Conservation (phyloP, 2,888 invertebrate genomes). For the Diarsia brunnea region DNA sequence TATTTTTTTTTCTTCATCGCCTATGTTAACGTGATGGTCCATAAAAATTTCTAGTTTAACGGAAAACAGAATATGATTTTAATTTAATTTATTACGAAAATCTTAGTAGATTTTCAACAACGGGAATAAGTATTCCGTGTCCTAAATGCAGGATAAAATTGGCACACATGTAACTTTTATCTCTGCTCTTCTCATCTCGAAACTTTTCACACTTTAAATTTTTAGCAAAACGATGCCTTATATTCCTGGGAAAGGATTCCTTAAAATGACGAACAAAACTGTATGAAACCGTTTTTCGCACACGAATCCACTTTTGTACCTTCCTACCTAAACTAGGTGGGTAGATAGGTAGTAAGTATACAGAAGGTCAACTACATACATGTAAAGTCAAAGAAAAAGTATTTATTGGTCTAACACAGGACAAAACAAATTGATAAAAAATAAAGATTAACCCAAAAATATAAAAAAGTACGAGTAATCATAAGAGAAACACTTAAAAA, state of each 20-base stretch:
- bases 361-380: conserved; percentile 1
- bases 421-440: too few relatives aligned
- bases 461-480: too few relatives aligned
- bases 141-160: not conserved
- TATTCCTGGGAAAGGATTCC: conserved; percentile 1
- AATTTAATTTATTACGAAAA: not conserved
- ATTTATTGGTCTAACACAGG: too few relatives aligned
- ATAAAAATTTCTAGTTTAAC: too few relatives aligned
- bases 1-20: too few relatives aligned
- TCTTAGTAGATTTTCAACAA: not conserved
- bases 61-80: not conserved
- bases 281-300: conserved; percentile 45
- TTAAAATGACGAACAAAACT: conserved; percentile 50
- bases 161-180: not conserved
- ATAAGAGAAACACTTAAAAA: too few relatives aligned
- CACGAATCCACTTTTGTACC: conserved; percentile 34
- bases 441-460: too few relatives aligned
- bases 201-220: conserved; percentile 10
- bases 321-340: conserved; percentile 9
- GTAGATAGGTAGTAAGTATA: not conserved
- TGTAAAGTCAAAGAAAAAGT: too few relatives aligned
- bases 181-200: not conserved
- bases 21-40: too few relatives aligned
- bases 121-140: not conserved
- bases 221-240: conserved; percentile 16